Base-by-base conservation (phyloP, 2,888 invertebrate genomes). In the Rhabditoides inermis region DNA sequence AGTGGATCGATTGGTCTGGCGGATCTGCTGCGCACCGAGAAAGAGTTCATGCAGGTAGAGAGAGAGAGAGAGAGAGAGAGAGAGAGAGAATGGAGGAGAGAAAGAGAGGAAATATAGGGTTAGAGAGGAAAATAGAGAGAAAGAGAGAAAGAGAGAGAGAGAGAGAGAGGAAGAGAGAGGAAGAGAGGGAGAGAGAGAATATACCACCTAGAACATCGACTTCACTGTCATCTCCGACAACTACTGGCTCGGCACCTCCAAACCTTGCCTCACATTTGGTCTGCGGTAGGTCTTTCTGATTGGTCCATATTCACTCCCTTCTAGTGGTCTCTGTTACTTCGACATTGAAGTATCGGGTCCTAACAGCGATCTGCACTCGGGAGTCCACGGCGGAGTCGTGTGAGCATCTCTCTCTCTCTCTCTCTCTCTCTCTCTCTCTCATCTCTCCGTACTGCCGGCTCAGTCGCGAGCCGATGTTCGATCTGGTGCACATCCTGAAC, bases 171-270 rank as follows among this genome's bases (percentile, higher is more conserved):
- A n/a, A n/a, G n/a, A n/a, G n/a, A n/a, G n/a, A n/a, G n/a, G n/a
- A n/a, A n/a, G n/a, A n/a, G n/a, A n/a, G n/a, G n/a, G n/a, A n/a
- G n/a, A n/a, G n/a, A n/a, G n/a, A n/a, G n/a, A n/a, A n/a, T n/a
- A n/a, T n/a, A n/a, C n/a, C n/a, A n/a, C 94, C 32, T 82, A 80
- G 77, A 76, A 84, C 75, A 86, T 90, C 0, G 92, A 95, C 78
- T 94, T 85, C 80, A 89, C 92, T 18, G 94, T 94, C 78, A 94
- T 98, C 76, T 92, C 92, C 23, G 95, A 98, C 78, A 98, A 94
- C 80, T 98, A 95, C 77, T 98, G 95, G 95, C 80, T 98, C 55
- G 94, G 95, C 1, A 91, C 86, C 57, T 86, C 85, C 18, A 91
- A 90, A 76, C 95, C 98, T 0, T 95, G 95, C 77, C 84, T 98